Evolutionary conservation across 2,888 invertebrate species (phyloP), one percentile per base, ranked within the genome.

Genomic region (Andrena bucephala): DNA sequence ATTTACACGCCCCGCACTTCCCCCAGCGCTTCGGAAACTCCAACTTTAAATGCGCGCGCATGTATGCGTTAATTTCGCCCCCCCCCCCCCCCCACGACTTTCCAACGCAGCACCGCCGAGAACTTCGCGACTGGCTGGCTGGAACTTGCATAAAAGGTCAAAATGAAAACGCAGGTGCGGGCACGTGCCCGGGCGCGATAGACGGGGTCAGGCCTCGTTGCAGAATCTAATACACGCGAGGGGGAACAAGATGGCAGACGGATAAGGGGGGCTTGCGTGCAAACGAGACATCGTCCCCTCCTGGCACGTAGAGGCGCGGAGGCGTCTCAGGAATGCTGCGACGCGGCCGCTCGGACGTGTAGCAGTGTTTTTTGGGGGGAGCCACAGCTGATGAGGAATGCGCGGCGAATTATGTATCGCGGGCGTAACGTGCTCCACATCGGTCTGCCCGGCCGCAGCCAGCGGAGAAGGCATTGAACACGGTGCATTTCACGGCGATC

Each of bases 331-430:
- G 67, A 75, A 83, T 76, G 69, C 24, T 16, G 69, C 54, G 67
- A 67, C 60, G 48, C 27, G 62, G 67, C 57, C 57, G 75, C 66
- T 29, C 13, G 24, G 52, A 66, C 82, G 77, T 66, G 65, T 77
- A 72, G 83, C 27, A 20, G 24, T 10, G n/a, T 16, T 72, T 50
- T 59, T 13, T 36, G 36, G 6, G 33, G 48, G 48, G 62, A 0
- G 29, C 29, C 63, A 36, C 52, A 24, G 16, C 33, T 48, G 67
- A 72, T 63, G 54, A 65, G 73, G 60, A 75, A 65, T 42, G 67
- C 65, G 59, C 29, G 66, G 48, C 75, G 77, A 81, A 77, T 86
- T 87, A 83, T 80, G 54, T 67, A 66, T 77, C 29, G 29, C 59
- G 20, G 60, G 52, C 50, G 74, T 70, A 77, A 78, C 84, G 31